Conservation (phyloP, 2,888 invertebrate genomes). For the Calliscelio sp. region DNA sequence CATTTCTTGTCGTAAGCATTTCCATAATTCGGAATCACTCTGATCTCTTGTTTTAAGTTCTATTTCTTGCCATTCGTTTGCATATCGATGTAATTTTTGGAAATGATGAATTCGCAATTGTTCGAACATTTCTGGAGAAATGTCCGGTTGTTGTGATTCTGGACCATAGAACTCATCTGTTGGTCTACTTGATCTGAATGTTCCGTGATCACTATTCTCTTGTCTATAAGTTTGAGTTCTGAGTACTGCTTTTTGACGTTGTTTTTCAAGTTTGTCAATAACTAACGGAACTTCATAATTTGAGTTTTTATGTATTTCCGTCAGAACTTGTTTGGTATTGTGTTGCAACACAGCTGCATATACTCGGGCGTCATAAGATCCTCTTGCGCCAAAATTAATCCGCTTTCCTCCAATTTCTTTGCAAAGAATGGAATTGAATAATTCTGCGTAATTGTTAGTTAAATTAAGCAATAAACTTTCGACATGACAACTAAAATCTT, state of each 20-base stretch:
- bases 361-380: conserved; percentile 11
- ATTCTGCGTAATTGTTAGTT: conserved; percentile 2
- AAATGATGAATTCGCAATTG: conserved; percentile 23
- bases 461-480: no score
- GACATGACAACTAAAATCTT: conserved; percentile 14
- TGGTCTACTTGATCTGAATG: not conserved
- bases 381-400: conserved; percentile 5
- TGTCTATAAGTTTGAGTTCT: not conserved
- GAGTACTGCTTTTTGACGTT: not conserved
- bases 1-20: conserved; percentile 39
- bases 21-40: conserved; percentile 42
- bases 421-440: not conserved
- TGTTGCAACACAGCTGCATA: conserved; percentile 19
- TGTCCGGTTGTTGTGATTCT: conserved; percentile 1
- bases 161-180: not conserved
- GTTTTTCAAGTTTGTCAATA: not conserved
- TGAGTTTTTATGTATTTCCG: not conserved
- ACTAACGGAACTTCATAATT: not conserved
- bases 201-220: not conserved
- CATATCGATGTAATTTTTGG: conserved; percentile 14
- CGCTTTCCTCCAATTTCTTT: conserved; percentile 16
- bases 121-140: conserved; percentile 11
- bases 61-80: conserved; percentile 50
- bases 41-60: conserved; percentile 38
- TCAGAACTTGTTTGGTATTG: not conserved